Evolutionary conservation across 2,888 invertebrate species (phyloP).

Genomic region (Petrolisthes manimaculis): DNA sequence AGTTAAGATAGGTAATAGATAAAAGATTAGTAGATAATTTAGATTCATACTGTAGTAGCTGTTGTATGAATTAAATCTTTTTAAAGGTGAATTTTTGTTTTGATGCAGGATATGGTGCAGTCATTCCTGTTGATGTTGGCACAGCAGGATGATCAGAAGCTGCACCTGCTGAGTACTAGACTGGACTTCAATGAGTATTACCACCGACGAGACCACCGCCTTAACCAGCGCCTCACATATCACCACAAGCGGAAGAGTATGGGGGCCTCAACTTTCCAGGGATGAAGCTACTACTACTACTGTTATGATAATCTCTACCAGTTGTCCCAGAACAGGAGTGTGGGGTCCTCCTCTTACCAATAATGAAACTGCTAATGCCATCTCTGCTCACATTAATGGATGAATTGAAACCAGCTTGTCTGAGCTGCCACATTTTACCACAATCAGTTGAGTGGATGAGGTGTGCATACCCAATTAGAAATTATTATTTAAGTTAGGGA

Average conservation of each 20-base stretch:
- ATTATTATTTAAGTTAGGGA: too few relatives aligned
- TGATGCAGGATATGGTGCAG: constrained; percentile 82
- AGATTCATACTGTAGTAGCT: background rate
- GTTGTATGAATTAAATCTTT: background rate
- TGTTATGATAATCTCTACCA: constrained; percentile 15
- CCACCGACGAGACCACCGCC: constrained; percentile 83
- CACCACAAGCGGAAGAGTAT: constrained; percentile 69
- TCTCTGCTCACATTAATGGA: constrained; percentile 72
- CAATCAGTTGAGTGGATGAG: background rate
- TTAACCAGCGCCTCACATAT: constrained; percentile 76
- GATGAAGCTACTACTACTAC: too few relatives aligned
- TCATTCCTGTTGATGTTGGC: constrained; percentile 84
- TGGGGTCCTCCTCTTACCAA: background rate
- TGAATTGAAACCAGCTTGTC: background rate
- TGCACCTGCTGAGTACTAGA: constrained; percentile 90
- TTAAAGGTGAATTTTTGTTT: background rate
- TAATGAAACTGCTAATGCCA: background rate
- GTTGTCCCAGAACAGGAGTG: background rate
- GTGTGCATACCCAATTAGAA: too few relatives aligned
- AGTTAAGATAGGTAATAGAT: background rate
- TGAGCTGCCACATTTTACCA: background rate
- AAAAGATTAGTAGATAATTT: background rate
- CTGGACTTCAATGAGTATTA: constrained; percentile 97
- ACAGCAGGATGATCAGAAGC: constrained; percentile 83
- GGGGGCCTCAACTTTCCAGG: constrained; percentile 54